Evolutionary conservation across 2,797 vertebrate genomes (phyloP).

Genomic region (Peromyscus nudipes): DNA sequence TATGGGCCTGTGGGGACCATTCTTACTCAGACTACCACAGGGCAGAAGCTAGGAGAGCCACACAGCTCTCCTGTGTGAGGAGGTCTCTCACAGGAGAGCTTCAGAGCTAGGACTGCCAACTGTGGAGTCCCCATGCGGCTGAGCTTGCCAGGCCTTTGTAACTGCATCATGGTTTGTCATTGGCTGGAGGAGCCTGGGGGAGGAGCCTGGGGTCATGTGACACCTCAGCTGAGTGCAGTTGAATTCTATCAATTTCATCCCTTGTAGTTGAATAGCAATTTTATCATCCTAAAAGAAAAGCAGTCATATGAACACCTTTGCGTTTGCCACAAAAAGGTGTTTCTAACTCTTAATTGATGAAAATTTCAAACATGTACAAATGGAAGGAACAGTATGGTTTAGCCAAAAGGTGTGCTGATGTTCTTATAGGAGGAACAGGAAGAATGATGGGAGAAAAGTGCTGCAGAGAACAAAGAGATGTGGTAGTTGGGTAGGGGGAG

Average conservation of each 20-base stretch:
- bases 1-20: background rate
- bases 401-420: too few relatives aligned
- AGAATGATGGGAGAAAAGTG: background rate
- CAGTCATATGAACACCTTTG: background rate
- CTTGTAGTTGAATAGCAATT: background rate
- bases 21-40: background rate
- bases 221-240: background rate
- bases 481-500: rapidly evolving
- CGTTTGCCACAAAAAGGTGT: background rate
- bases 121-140: background rate
- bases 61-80: background rate
- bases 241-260: background rate
- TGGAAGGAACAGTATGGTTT: background rate
- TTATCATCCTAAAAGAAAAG: background rate
- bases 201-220: background rate
- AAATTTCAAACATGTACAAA: background rate
- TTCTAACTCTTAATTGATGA: background rate
- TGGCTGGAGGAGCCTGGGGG: background rate
- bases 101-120: background rate
- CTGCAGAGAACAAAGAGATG: background rate
- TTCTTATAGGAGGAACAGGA: background rate
- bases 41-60: background rate
- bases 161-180: background rate
- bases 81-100: too few relatives aligned
- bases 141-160: background rate